Evolutionary conservation across 2,888 invertebrate genomes (phyloP).

Genomic region (Schizotus pectinicornis): DNA sequence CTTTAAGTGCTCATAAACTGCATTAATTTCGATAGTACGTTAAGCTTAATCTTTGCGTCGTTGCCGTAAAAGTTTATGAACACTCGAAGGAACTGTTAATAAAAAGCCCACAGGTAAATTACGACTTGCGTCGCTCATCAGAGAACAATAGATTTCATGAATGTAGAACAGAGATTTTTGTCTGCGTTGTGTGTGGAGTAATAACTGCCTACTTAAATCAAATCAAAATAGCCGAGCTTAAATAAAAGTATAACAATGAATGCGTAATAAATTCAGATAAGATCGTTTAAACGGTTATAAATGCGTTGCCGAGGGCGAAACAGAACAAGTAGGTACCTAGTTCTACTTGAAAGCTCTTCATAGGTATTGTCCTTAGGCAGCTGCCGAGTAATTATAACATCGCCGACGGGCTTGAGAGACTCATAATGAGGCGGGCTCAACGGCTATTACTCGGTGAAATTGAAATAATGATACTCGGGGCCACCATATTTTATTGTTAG

Average conservation of each 20-base stretch:
- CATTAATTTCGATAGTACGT: slow-evolving; percentile 14
- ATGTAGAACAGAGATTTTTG: slow-evolving; percentile 15
- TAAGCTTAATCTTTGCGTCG: slow-evolving; percentile 16
- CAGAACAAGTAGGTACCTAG: slow-evolving; percentile 40
- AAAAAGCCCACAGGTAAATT: slow-evolving; percentile 22
- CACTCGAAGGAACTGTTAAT: slow-evolving; percentile 18
- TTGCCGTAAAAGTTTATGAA: slow-evolving; percentile 11
- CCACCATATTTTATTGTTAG: slow-evolving; percentile 22
- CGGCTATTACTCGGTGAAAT: slow-evolving; percentile 25
- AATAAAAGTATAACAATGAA: slow-evolving; percentile 39
- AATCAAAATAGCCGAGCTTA: slow-evolving; percentile 31
- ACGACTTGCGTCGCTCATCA: slow-evolving; percentile 23
- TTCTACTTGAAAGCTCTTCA: slow-evolving; percentile 44
- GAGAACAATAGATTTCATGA: slow-evolving; percentile 28
- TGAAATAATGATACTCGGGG: slow-evolving; percentile 30
- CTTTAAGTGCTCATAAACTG: slow-evolving; percentile 2
- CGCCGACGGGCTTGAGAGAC: slow-evolving; percentile 37
- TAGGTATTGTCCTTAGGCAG: slow-evolving; percentile 52
- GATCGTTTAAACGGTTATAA: slow-evolving; percentile 48
- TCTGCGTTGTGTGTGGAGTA: slow-evolving; percentile 26
- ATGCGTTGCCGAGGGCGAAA: slow-evolving; percentile 46
- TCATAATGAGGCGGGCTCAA: slow-evolving; percentile 40
- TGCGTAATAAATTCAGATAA: slow-evolving; percentile 46
- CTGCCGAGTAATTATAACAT: slow-evolving; percentile 54
- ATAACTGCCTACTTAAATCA: slow-evolving; percentile 36